phyloP scores from a whole-genome alignment of 2,113 vertebrate species.

The Rhodinocichla rosea region DNA sequence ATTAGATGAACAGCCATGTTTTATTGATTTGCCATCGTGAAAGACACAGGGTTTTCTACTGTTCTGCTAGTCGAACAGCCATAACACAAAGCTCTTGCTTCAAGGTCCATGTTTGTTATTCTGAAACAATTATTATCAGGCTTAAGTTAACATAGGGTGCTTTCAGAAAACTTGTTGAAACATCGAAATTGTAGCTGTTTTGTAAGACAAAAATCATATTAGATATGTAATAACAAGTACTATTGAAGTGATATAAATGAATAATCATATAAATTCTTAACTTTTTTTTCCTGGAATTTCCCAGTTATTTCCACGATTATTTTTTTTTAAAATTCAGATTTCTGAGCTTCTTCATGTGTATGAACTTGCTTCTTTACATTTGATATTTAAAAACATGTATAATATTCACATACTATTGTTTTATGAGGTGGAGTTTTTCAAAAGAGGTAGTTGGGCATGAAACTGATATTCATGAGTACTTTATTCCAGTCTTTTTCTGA shows the following conservation, averaged over 20 bases:
- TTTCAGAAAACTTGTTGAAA: neutral
- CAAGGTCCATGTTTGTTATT: accelerated
- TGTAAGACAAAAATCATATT: neutral
- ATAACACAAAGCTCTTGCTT: neutral
- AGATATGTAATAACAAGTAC: neutral
- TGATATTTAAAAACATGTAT: neutral
- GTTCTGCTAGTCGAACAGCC: neutral
- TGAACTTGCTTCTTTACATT: neutral
- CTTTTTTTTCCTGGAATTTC: neutral
- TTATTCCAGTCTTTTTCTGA: neutral
- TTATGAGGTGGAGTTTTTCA: neutral
- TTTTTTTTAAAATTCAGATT: neutral
- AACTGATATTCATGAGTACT: neutral
- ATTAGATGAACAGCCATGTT: neutral
- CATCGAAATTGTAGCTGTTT: neutral
- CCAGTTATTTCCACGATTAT: neutral
- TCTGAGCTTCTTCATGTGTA: neutral
- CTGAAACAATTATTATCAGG: neutral
- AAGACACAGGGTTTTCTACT: neutral
- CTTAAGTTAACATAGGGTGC: neutral
- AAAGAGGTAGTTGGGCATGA: neutral
- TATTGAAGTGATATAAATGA: neutral
- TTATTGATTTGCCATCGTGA: neutral
- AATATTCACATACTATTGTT: neutral
- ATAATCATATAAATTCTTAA: neutral